A percentile compares a stretch with the other conserved stretches of the same genome.
These are phyloP conservation scores for Cabera pusaria DNA, from an alignment of 2,888 invertebrate genomes.

Conservation along the genomic window DNA sequence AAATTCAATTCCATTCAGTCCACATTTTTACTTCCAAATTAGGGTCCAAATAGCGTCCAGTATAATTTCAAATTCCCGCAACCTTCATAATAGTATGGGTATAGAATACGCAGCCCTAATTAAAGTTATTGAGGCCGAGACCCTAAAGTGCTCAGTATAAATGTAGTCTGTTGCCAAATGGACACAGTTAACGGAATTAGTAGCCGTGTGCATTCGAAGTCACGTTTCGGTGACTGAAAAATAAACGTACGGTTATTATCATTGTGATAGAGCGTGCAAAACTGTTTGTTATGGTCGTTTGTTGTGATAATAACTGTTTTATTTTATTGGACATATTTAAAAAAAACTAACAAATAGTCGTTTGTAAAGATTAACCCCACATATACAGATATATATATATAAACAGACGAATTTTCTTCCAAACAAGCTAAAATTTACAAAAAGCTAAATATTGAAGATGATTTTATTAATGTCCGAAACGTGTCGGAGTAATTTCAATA, in stretches of 20 bases:
- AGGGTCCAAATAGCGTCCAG: slow-evolving; percentile 17
- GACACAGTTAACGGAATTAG: slow-evolving; percentile 41
- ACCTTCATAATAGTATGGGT: slow-evolving; percentile 40
- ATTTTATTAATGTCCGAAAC: no score
- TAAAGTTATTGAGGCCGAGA: slow-evolving; percentile 50
- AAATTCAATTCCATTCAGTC: slow-evolving; percentile 3
- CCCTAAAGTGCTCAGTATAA: slow-evolving; percentile 44
- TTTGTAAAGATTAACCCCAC: no score
- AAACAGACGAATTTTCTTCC: no score
- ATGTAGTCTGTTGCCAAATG: slow-evolving; percentile 47
- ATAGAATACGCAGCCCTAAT: slow-evolving; percentile 50
- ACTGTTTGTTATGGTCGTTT: not conserved
- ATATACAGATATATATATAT: no score
- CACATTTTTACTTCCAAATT: slow-evolving; percentile 14
- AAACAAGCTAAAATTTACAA: no score
- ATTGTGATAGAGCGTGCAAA: slow-evolving; percentile 5
- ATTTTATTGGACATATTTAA: no score
- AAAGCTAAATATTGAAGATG: no score
- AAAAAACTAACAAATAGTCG: no score
- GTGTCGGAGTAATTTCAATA: no score
- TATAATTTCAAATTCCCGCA: slow-evolving; percentile 20
- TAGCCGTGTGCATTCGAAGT: slow-evolving; percentile 28
- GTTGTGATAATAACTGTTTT: no score
- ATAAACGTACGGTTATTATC: no score
- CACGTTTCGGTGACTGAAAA: slow-evolving; percentile 21